Base-by-base conservation (phyloP, 2,113 vertebrate species). In the Hypomesus transpacificus region DNA sequence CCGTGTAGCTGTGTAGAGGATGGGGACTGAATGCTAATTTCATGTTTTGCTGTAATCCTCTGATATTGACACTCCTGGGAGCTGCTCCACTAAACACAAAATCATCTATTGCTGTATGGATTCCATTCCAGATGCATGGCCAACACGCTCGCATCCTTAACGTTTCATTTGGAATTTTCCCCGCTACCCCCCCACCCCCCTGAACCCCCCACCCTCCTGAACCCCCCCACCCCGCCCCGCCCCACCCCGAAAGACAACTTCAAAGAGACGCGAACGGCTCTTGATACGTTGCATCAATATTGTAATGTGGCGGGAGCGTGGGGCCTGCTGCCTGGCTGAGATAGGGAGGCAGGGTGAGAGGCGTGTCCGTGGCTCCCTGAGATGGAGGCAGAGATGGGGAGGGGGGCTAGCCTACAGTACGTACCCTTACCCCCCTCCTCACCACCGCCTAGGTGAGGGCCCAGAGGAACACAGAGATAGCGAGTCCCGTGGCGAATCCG, bases 1-100 rank as follows among this genome's bases (percentile, higher is more conserved):
- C 85, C 75, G 80, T 87, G 87, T 86, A 75, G 82, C 85, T 75
- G 81, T 87, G 87, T 73, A 87, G 89, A 86, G 82, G 88, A 90
- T 88, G 87, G 85, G 88, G 89, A 87, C 88, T 91, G 90, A 90
- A 93, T 93, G 89, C 90, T 92, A 93, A 93, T 92, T 92, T 91
- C 80, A 79, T 91, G 89, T 93, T 93, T 91, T 91, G 86, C 89
- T 89, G 87, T 92, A 91, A 92, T 93, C 90, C 89, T 93, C 89
- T 92, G 91, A 93, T 93, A 91, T 90, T 89, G 89, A 91, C 89
- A 90, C 92, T 92, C 89, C 84, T 91, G 92, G 90, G 92, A 93
- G 87, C 91, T 91, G 90, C 90, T 92, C 91, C 85, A 92, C 86
- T 92, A 92, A 92, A 92, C 91, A 90, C 84, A 90, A 91, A 90